These are phyloP conservation scores for Mactra quadrangularis DNA, from an alignment of 1,140 invertebrate species.

Conservation along the genomic window DNA sequence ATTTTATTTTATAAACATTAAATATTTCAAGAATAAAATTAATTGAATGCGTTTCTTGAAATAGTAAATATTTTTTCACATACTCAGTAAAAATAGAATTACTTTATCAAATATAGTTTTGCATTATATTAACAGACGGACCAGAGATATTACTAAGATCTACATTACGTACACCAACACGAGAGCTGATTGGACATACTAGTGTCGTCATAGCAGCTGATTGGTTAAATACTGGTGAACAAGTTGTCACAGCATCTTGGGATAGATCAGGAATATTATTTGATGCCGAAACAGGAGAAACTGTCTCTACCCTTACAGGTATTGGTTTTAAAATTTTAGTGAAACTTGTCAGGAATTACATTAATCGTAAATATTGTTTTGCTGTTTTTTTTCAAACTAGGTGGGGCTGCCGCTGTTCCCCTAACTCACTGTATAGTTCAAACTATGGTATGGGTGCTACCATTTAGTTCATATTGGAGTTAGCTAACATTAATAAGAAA, in stretches of 20 bases:
- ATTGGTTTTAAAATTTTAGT: too few species aligned
- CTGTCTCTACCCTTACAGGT: slow-evolving; percentile 92
- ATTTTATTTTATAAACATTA: too few species aligned
- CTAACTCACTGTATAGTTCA: too few species aligned
- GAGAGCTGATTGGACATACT: slow-evolving; percentile 92
- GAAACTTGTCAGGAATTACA: too few species aligned
- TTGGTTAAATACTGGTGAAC: slow-evolving; percentile 95
- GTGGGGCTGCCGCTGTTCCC: too few species aligned
- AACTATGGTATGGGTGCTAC: too few species aligned
- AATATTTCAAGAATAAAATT: too few species aligned
- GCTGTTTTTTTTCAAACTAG: too few species aligned
- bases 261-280: slow-evolving; percentile 98
- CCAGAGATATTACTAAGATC: neutral
- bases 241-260: slow-evolving; percentile 98
- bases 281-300: slow-evolving; percentile 97
- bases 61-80: neutral
- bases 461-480: too few species aligned
- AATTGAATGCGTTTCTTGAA: neutral
- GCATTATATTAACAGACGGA: neutral
- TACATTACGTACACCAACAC: slow-evolving; percentile 74
- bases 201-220: slow-evolving; percentile 97
- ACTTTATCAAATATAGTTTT: neutral
- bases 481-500: too few species aligned
- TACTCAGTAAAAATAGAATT: neutral
- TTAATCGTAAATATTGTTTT: too few species aligned